Conservation (phyloP, 2,888 invertebrate genomes). For the Xestia ashworthii region DNA sequence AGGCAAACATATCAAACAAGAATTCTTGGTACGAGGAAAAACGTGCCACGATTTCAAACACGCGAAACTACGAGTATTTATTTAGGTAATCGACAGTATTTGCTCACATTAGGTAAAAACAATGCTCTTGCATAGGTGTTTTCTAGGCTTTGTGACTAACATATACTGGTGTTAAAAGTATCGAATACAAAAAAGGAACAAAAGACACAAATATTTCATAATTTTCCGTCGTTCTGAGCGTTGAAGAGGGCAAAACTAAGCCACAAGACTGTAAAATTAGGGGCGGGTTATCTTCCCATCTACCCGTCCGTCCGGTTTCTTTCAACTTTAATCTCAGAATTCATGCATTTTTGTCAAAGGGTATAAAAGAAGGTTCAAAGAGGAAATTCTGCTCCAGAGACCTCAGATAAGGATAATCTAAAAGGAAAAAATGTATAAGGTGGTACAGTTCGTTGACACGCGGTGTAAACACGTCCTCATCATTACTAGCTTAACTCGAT, state of each 20-base stretch:
- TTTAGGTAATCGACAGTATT: conserved; percentile 40
- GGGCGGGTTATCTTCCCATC: conserved; percentile 13
- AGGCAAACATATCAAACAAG: conserved; percentile 60
- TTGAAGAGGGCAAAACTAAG: neutral
- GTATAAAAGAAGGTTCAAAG: conserved; percentile 17
- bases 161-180: neutral
- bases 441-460: conserved; percentile 17
- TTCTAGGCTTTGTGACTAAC: conserved; percentile 1
- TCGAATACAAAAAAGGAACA: neutral
- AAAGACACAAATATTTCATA: neutral
- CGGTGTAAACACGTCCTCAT: conserved; percentile 1
- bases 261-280: conserved; percentile 14
- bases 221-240: neutral
- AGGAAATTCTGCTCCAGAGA: conserved; percentile 20
- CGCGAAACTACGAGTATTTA: conserved; percentile 41
- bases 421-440: neutral
- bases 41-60: conserved; percentile 63
- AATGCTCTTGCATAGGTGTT: conserved; percentile 19
- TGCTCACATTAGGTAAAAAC: conserved; percentile 35
- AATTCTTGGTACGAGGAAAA: conserved; percentile 62
- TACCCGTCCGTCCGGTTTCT: conserved; percentile 3
- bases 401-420: conserved; percentile 21
- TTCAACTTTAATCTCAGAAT: conserved; percentile 27
- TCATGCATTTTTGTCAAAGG: conserved; percentile 44
- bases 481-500: neutral